These are phyloP conservation scores for Drosophila kuntzei DNA, from an alignment of 2,888 invertebrate species.

Conservation along the genomic window DNA sequence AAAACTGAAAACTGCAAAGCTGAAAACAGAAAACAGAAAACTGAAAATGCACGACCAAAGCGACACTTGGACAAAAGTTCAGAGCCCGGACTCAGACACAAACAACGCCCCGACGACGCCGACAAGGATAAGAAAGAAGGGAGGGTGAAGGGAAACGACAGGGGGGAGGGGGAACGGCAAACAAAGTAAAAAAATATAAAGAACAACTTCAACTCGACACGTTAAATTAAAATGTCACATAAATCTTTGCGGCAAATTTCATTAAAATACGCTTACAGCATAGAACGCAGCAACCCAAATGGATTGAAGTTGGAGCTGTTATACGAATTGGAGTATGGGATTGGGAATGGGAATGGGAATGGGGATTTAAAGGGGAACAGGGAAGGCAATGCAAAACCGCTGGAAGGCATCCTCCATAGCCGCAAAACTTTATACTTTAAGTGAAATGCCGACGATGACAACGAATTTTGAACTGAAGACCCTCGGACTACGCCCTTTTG, in stretches of 20 bases:
- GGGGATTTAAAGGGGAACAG: constrained; percentile 4
- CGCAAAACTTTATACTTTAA: constrained; percentile 71
- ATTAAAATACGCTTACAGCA: constrained; percentile 83
- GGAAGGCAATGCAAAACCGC: constrained; percentile 32
- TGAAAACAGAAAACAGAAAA: constrained; percentile 1
- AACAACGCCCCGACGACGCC: constrained; percentile 46
- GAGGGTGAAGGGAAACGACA: not conserved
- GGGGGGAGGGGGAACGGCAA: not conserved
- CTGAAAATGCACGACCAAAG: constrained; percentile 61
- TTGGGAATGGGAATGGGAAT: not conserved
- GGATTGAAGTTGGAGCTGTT: constrained; percentile 34
- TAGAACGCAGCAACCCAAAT: constrained; percentile 57
- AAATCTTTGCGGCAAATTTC: constrained; percentile 84
- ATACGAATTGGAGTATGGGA: not conserved
- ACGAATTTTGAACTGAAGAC: constrained; percentile 45
- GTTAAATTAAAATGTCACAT: constrained; percentile 84
- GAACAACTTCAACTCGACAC: constrained; percentile 78
- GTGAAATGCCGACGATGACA: constrained; percentile 50
- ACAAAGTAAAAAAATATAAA: constrained; percentile 59
- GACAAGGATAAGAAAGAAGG: constrained; percentile 20
- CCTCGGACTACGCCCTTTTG: constrained; percentile 39
- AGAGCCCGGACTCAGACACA: constrained; percentile 51
- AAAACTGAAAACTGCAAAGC: constrained; percentile 2
- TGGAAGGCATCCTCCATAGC: constrained; percentile 45
- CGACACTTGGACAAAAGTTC: constrained; percentile 73